Evolutionary conservation across 2,797 vertebrate species (phyloP).

Genomic region (Onychomys arenicola): DNA sequence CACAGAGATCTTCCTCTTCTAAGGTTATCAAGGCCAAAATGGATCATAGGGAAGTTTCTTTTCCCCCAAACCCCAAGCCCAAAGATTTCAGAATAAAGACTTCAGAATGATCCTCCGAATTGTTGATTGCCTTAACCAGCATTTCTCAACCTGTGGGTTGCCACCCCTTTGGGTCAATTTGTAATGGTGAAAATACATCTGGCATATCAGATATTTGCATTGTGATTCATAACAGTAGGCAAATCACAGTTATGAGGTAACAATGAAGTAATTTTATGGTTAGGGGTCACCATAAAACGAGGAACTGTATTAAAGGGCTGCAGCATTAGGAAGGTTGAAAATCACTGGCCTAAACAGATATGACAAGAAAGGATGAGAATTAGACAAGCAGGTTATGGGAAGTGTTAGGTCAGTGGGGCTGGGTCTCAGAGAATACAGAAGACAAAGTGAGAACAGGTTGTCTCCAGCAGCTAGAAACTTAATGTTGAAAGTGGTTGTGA

Average conservation of each 20-base stretch:
- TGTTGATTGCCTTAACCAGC: not conserved
- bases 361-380: not conserved
- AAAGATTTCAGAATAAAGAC: not conserved
- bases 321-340: not conserved
- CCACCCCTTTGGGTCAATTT: not conserved
- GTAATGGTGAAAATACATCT: not conserved
- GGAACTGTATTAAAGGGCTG: not conserved
- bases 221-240: not conserved
- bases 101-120: not conserved
- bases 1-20: not conserved
- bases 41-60: not conserved
- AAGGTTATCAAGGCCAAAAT: not conserved
- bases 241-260: not conserved
- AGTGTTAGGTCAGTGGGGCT: not conserved
- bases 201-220: not conserved
- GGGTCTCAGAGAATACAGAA: not conserved
- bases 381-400: not conserved
- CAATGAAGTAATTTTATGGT: not conserved
- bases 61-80: no score
- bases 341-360: not conserved
- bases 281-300: not conserved
- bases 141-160: not conserved
- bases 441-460: not conserved
- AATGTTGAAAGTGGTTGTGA: accelerated
- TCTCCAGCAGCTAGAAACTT: not conserved